phyloP scores from a whole-genome alignment of 1,140 invertebrate species.

The Cheumatopsyche charites region DNA sequence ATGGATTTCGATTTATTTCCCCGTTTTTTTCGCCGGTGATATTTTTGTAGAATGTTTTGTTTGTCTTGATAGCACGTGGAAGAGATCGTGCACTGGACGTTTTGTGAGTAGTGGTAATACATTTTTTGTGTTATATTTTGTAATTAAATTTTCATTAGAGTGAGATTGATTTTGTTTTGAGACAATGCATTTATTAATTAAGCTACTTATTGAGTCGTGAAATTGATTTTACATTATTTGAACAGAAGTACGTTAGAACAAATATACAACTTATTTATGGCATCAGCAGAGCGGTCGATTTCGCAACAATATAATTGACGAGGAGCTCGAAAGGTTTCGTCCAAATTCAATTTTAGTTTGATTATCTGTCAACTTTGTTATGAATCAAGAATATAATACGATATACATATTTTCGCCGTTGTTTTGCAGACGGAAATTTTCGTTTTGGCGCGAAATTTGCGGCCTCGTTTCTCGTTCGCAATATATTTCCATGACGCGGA shows the following conservation, averaged over 20 bases:
- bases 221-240: no score
- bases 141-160: no score
- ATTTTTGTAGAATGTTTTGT: background rate
- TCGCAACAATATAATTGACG: background rate
- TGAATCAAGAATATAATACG: background rate
- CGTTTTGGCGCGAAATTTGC: background rate
- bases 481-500: slow-evolving; percentile 34
- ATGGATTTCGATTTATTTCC: background rate
- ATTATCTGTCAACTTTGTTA: slow-evolving; percentile 13
- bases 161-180: no score
- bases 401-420: background rate
- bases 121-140: no score
- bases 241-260: no score
- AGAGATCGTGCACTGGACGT: background rate
- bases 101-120: no score
- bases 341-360: background rate
- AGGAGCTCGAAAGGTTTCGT: background rate
- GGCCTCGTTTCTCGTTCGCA: slow-evolving; percentile 4
- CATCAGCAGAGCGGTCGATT: no score
- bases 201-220: no score
- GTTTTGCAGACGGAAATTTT: background rate
- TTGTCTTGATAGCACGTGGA: slow-evolving; percentile 1
- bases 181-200: no score
- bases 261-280: no score
- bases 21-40: slow-evolving; percentile 1